Conservation (phyloP, 2,113 vertebrate genomes). For the Formicarius rufipectus region DNA sequence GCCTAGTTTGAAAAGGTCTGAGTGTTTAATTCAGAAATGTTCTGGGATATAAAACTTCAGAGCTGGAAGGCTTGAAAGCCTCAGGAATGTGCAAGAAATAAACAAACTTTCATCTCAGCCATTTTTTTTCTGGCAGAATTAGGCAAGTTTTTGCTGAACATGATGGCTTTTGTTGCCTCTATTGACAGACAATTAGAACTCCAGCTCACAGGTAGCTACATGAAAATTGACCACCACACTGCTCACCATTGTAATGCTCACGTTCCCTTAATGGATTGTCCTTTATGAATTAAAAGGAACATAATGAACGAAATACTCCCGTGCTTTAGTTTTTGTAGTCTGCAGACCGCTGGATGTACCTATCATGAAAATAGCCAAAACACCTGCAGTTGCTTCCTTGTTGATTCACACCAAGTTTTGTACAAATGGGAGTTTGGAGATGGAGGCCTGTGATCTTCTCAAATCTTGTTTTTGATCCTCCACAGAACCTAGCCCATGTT, state of each 20-base stretch:
- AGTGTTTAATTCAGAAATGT: background rate
- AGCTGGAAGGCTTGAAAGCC: background rate
- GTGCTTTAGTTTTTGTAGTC: background rate
- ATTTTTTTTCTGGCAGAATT: background rate
- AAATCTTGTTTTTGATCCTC: background rate
- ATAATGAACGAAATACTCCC: background rate
- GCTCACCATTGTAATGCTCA: background rate
- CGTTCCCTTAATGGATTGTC: background rate
- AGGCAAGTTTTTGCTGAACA: background rate
- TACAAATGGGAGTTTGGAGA: background rate
- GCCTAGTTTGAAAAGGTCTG: background rate
- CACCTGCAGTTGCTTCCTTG: background rate
- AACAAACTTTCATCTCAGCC: background rate
- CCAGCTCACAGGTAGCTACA: background rate
- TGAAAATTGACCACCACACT: background rate
- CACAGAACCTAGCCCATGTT: background rate
- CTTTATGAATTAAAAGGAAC: background rate
- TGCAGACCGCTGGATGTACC: background rate
- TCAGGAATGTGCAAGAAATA: background rate
- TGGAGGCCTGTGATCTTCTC: background rate
- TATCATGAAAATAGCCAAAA: background rate
- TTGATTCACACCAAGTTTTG: rapidly evolving
- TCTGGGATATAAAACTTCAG: background rate
- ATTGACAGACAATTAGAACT: background rate
- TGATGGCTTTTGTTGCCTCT: background rate